These are phyloP conservation scores for Ormia ochracea DNA, from an alignment of 2,888 invertebrate genomes.

Conservation along the genomic window DNA sequence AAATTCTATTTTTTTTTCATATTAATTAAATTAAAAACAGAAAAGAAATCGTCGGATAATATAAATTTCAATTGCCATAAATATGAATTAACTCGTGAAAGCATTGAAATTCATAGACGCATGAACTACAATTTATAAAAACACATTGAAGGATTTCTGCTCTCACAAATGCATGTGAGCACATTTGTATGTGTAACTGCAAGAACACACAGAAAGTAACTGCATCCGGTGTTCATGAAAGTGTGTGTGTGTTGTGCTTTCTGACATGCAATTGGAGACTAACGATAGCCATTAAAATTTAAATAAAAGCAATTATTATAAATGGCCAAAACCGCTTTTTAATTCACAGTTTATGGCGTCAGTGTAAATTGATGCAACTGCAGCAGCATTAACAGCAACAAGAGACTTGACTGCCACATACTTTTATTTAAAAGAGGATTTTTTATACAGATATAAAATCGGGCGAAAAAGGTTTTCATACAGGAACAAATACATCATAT, in stretches of 20 bases:
- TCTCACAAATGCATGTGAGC: background rate
- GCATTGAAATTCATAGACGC: slow-evolving; percentile 38
- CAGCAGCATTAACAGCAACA: background rate
- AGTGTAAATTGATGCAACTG: slow-evolving; percentile 37
- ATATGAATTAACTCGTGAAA: slow-evolving; percentile 54
- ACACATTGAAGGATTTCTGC: background rate
- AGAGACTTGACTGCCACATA: background rate
- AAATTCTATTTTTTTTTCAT: background rate
- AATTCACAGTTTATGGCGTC: slow-evolving; percentile 58
- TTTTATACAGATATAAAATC: slow-evolving; percentile 4
- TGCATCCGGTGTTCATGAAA: slow-evolving; percentile 2
- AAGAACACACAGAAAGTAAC: background rate
- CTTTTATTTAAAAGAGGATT: slow-evolving; percentile 16
- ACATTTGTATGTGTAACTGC: background rate
- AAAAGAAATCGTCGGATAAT: slow-evolving; percentile 21
- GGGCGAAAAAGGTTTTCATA: background rate
- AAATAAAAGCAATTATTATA: slow-evolving; percentile 75
- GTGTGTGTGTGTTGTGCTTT: slow-evolving; percentile 3
- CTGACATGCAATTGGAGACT: slow-evolving; percentile 63
- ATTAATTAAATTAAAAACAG: slow-evolving; percentile 28
- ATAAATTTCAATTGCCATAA: slow-evolving; percentile 55
- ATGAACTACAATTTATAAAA: slow-evolving; percentile 1
- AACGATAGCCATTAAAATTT: slow-evolving; percentile 74
- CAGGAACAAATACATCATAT: background rate
- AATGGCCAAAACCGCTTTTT: slow-evolving; percentile 72